Base-by-base conservation (phyloP, 2,113 vertebrate species). In the Gymnarchus niloticus region DNA sequence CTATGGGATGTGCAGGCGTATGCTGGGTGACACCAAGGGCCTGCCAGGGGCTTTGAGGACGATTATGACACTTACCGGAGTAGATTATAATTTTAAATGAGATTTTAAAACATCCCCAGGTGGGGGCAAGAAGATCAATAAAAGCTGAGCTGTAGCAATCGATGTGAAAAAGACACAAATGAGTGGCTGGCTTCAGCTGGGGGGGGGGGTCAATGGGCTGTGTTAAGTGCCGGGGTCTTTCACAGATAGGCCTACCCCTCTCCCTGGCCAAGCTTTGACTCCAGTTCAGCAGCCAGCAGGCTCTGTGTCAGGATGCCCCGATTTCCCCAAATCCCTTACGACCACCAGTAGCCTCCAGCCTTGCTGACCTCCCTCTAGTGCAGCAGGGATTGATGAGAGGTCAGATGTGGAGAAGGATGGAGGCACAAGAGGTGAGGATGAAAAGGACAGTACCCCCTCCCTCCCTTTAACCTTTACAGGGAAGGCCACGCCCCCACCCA, bases 61-160 rank as follows among this genome's bases (percentile, higher is more conserved):
- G 91, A 94, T 94, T 95, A 95, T 95, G 93, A 95, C 94, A 95
- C 95, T 95, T 94, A 95, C 93, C 91, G 89, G 89, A 86, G 90
- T 86, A 92, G 94, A 95, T 95, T 95, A 95, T 95, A 94, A 95
- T 95, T 95, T 95, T 93, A 94, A 95, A 95, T 95, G 91, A 92
- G 92, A 94, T 91, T 93, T 95, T 94, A 92, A 93, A 94, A 91
- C 90, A 91, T 90, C 90, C 92, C 93, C 92, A n/a, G 88, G 92
- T 91, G 93, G 90, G 90, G 90, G 85, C 87, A 89, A 87, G 88
- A 90, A 86, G 85, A 88, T 94, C 94, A 90, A 95, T 94, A 93
- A 91, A 90, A 93, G 94, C 94, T 89, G 94, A 94, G 93, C 94
- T 92, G 91, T 93, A 93, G 94, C 93, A 94, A 95, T 95, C 95